Percentiles rank a stretch among this genome's conserved stretches.
phyloP scores from a whole-genome alignment of 2,113 vertebrate species.

The Ovibos moschatus region DNA sequence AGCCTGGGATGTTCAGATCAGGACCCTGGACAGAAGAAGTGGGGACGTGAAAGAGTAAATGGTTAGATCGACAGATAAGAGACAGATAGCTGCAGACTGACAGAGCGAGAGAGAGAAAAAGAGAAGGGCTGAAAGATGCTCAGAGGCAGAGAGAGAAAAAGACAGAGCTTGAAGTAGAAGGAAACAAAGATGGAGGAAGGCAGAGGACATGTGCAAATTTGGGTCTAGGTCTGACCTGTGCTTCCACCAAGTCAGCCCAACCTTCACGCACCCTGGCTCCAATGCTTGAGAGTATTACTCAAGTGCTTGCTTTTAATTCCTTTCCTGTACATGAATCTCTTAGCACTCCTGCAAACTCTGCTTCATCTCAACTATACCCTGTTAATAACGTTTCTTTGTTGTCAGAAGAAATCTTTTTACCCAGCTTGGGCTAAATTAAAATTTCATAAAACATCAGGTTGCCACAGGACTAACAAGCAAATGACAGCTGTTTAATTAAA shows the following conservation, averaged over 20 bases:
- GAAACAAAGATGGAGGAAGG: too few relatives aligned
- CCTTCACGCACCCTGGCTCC: accelerated
- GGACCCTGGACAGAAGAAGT: neutral
- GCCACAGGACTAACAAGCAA: neutral
- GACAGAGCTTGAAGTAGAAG: neutral
- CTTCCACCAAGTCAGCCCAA: accelerated
- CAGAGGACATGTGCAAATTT: accelerated
- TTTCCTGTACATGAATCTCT: accelerated
- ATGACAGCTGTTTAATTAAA: constrained; percentile 40
- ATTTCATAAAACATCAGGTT: neutral
- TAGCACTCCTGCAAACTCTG: neutral
- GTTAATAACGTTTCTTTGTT: neutral
- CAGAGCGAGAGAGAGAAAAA: accelerated
- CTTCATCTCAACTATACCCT: accelerated
- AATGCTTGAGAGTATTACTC: accelerated
- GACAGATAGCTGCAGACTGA: neutral
- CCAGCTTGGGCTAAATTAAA: neutral
- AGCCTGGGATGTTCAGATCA: neutral
- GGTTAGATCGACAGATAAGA: neutral
- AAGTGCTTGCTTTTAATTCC: accelerated
- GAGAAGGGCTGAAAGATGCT: neutral
- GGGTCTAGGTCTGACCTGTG: neutral
- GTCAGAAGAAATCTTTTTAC: neutral
- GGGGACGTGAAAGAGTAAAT: accelerated
- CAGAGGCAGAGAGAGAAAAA: neutral